Conservation (phyloP, 2,113 vertebrate genomes). For the Herpetotheres cachinnans region DNA sequence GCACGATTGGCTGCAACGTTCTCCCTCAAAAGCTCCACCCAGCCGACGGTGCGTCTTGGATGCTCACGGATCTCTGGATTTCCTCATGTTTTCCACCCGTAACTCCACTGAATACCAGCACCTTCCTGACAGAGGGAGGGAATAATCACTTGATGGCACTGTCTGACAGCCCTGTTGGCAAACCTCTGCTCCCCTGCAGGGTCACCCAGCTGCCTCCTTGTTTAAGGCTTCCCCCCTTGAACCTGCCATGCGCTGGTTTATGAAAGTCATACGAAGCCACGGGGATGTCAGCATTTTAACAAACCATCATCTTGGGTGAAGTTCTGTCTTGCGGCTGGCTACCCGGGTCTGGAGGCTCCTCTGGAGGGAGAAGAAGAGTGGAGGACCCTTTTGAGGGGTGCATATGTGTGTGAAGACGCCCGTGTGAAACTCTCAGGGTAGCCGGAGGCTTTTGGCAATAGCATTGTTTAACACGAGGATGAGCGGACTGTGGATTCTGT, state of each 20-base stretch:
- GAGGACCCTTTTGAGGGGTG: neutral
- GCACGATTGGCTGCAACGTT: slow-evolving; percentile 34
- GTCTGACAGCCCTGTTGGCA: neutral
- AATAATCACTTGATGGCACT: neutral
- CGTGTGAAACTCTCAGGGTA: neutral
- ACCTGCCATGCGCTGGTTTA: neutral
- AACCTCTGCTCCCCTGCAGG: neutral
- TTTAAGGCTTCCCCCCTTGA: neutral
- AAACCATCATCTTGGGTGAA: neutral
- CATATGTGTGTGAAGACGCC: fast-evolving
- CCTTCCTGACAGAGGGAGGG: neutral
- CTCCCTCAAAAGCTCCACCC: slow-evolving; percentile 52
- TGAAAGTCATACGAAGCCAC: neutral
- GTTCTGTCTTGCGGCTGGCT: neutral
- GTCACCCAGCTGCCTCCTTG: neutral
- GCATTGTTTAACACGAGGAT: neutral
- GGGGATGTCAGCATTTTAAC: neutral
- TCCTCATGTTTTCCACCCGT: neutral
- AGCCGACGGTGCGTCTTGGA: slow-evolving; percentile 8
- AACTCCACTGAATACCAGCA: neutral
- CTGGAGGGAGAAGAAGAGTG: neutral
- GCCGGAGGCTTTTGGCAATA: neutral
- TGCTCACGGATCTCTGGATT: slow-evolving; percentile 23
- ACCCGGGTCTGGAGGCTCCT: neutral
- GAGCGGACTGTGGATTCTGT: neutral